phyloP scores from a whole-genome alignment of 2,888 invertebrate genomes.

The Drosophila flavopinicola region DNA sequence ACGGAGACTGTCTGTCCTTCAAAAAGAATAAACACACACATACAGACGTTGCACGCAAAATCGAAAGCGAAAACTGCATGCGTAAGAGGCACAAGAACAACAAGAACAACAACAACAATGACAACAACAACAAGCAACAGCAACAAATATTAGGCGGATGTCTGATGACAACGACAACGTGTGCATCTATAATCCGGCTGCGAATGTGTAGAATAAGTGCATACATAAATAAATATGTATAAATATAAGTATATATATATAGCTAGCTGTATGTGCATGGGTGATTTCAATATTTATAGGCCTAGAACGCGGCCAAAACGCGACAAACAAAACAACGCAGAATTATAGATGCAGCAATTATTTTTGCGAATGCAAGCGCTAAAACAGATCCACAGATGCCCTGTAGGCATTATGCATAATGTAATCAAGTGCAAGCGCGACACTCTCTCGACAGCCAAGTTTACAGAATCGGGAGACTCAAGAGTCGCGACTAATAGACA shows the following conservation, averaged over 20 bases:
- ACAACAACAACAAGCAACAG: conserved; percentile 29
- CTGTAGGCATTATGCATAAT: conserved; percentile 3
- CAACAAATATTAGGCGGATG: conserved; percentile 62
- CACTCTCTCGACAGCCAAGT: too few relatives aligned
- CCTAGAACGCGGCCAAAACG: conserved; percentile 22
- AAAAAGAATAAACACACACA: conserved; percentile 61
- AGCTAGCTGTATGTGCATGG: too few relatives aligned
- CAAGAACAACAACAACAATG: conserved; percentile 30
- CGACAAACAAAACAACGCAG: conserved; percentile 18
- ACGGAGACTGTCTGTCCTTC: conserved; percentile 74
- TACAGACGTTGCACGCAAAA: conserved; percentile 55
- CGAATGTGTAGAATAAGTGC: conserved; percentile 7
- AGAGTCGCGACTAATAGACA: conserved; percentile 38
- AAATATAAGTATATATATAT: not conserved
- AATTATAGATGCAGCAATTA: conserved; percentile 28
- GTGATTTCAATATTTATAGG: conserved; percentile 36
- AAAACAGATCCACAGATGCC: conserved; percentile 3
- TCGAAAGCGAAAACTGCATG: conserved; percentile 71
- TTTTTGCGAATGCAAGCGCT: conserved; percentile 13
- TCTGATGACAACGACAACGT: conserved; percentile 47
- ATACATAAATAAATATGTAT: not conserved
- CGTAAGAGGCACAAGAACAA: conserved; percentile 61
- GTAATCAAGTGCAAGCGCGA: conserved; percentile 48
- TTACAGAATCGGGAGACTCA: conserved; percentile 48
- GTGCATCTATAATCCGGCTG: conserved; percentile 68